A percentile compares a stretch with the other conserved stretches of the same genome.
Evolutionary conservation across 1,140 invertebrate species (phyloP).

Genomic region (Asbolus verrucosus): DNA sequence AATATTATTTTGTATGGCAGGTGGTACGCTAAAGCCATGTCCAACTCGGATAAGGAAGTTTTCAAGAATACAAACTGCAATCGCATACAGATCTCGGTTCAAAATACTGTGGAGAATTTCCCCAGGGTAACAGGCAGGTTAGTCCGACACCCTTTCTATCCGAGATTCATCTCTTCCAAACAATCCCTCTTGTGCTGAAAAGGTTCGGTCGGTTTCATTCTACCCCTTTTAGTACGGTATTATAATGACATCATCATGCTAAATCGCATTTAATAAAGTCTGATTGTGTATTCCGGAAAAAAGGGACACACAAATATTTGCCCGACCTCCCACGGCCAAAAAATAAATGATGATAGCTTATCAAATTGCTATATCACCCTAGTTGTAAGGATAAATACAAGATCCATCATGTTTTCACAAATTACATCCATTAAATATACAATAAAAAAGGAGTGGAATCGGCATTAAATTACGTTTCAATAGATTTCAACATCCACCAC

Average conservation of each 20-base stretch:
- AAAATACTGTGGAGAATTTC: constrained; percentile 22
- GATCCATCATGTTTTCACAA: no score
- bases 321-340: no score
- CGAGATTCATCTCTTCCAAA: constrained; percentile 24
- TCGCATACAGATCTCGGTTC: constrained; percentile 28
- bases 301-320: no score
- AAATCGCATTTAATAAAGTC: constrained; percentile 17
- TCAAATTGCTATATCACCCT: no score
- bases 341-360: no score
- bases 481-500: no score
- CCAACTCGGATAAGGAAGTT: constrained; percentile 17
- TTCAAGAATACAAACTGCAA: constrained; percentile 20
- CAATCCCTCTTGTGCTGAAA: constrained; percentile 27
- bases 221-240: constrained; percentile 33
- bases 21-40: no score
- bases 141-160: constrained; percentile 3
- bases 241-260: constrained; percentile 31
- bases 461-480: no score
- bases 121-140: constrained; percentile 16
- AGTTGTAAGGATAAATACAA: no score
- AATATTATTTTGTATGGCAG: neutral
- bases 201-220: constrained; percentile 30
- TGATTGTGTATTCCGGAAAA: constrained; percentile 6
- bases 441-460: no score
- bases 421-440: no score